Conservation (phyloP, 2,113 vertebrate species). For the Colinus virginianus region DNA sequence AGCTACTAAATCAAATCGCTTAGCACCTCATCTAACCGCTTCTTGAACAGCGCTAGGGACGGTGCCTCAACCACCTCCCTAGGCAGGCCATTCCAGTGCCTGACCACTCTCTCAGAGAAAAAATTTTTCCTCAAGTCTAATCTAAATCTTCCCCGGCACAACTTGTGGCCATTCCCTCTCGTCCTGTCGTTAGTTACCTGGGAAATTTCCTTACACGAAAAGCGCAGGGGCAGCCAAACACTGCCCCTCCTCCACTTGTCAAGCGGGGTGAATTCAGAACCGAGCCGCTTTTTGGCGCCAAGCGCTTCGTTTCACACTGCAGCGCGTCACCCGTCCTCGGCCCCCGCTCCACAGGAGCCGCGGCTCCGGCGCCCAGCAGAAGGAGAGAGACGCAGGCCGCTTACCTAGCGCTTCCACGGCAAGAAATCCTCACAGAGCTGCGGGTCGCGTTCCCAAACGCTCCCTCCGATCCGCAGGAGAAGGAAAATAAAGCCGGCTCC, state of each 20-base stretch:
- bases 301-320: rapidly evolving
- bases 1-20: no score
- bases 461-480: neutral
- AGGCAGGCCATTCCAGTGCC: no score
- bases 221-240: rapidly evolving
- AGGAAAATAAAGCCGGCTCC: neutral
- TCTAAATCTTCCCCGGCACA: no score
- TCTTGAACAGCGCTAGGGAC: no score
- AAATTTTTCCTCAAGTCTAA: no score
- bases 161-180: no score
- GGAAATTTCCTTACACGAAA: rapidly evolving
- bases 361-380: no score
- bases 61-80: no score
- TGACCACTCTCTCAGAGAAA: no score
- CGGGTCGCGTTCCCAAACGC: rapidly evolving
- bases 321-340: no score
- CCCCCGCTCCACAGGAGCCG: neutral
- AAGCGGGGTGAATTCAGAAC: rapidly evolving
- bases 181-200: no score
- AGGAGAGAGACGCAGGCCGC: rapidly evolving
- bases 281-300: neutral
- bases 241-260: neutral
- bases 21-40: no score
- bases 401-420: neutral
- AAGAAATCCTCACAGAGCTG: rapidly evolving